A percentile compares a stretch with the other conserved stretches of the same genome.
Evolutionary conservation across 2,113 vertebrate genomes (phyloP).

Genomic region (Neodon shergylaensis): DNA sequence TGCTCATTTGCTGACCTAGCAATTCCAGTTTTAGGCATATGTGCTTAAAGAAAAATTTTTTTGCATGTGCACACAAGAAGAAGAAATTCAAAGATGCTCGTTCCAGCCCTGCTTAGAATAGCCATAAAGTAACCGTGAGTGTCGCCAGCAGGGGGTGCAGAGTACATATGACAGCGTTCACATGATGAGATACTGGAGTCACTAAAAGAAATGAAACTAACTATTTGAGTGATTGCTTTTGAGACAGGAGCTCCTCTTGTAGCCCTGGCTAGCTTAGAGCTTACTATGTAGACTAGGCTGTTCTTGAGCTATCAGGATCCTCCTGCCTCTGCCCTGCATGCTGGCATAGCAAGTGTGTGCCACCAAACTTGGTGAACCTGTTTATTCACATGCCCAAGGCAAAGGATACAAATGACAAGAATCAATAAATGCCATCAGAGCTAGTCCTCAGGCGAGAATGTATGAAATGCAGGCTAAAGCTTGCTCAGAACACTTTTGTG

Average conservation of each 20-base stretch:
- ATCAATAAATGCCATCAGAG: neutral
- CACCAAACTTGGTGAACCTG: neutral
- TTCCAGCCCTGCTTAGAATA: neutral
- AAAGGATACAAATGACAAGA: neutral
- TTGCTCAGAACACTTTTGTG: neutral
- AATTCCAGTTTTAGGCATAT: neutral
- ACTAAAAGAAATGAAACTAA: neutral
- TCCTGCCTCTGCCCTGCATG: neutral
- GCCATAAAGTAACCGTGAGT: neutral
- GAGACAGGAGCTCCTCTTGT: neutral
- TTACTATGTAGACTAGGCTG: neutral
- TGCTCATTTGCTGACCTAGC: neutral
- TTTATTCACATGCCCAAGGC: neutral
- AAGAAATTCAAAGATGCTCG: neutral
- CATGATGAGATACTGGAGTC: too few species aligned
- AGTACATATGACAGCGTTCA: neutral
- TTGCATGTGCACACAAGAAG: neutral
- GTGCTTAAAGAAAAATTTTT: neutral
- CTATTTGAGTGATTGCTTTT: neutral
- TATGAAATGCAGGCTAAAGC: neutral
- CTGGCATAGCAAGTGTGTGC: too few species aligned
- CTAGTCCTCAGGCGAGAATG: neutral
- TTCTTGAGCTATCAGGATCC: neutral
- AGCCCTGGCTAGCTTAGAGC: neutral
- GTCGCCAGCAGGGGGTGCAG: too few species aligned